Evolutionary conservation across 2,797 vertebrate genomes (phyloP), one percentile per base, ranked within the genome.

Genomic region (Mus spretus): DNA sequence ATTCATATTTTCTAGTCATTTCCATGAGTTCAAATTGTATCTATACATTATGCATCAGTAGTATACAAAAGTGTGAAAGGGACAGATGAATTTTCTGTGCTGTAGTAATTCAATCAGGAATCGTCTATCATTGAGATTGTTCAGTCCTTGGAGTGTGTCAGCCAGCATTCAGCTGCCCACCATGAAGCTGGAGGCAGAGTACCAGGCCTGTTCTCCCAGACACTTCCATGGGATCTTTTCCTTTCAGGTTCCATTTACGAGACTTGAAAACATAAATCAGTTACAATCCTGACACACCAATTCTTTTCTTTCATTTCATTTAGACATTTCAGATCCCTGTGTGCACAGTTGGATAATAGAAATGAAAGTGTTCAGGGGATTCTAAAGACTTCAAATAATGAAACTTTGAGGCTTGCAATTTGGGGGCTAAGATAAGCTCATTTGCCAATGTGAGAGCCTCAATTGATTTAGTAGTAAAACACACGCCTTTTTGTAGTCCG

Each of bases 331-430:
- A 95, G 59, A 94, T 93, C 70, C 63, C 67, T 65, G n/a, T 82
- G 47, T 70, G 28, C 24, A 10, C 70, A 81, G 28, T 72, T 80
- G 79, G 28, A 94, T 95, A 97, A 95, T 47, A 87, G 44, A 95
- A 96, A 92, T 78, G 55, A 94, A 94, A 89, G 82, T 37, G 12
- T 89, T n/a, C 80, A 50, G 50, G 19, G 47, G 96, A 96, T 96
- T 94, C 55, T 91, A 96, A 95, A 65, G 93, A 84, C 65, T 96
- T 89, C 87, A 87, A 93, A 94, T 70, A 92, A 96, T 65, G 63
- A 86, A 86, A 94, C n/a, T 91, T 87, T 93, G 79, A 94, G 92
- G 86, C 65, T 70, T 77, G 55, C 57, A 72, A 75, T 70, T 86
- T 94, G 31, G 6, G 7, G 47, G 57, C 10, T 74, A 83, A 94